These are phyloP conservation scores for Andricus quercusramuli DNA, from an alignment of 2,888 invertebrate species.

Conservation along the genomic window DNA sequence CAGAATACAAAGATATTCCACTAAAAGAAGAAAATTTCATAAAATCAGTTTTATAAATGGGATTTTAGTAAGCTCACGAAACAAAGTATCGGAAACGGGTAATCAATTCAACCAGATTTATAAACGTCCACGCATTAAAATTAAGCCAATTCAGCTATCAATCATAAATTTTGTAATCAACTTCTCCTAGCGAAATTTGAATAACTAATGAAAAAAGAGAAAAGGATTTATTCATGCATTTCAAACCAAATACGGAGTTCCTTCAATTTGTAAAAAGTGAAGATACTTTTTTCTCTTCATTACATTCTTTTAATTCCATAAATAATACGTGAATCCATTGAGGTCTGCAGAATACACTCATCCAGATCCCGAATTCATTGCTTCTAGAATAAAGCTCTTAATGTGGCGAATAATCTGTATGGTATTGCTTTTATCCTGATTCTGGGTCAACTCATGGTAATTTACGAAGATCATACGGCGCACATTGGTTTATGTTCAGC, in stretches of 20 bases:
- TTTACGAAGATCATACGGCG: conserved; percentile 71
- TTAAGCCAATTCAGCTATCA: fast-evolving
- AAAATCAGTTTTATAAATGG: background rate
- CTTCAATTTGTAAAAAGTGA: too few relatives aligned
- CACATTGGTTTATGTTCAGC: conserved; percentile 70
- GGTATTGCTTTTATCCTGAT: conserved; percentile 71
- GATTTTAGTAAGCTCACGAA: background rate
- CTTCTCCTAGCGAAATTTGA: background rate
- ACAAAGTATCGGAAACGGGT: background rate
- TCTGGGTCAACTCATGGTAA: conserved; percentile 69
- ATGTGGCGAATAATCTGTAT: conserved; percentile 79
- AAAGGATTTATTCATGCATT: background rate
- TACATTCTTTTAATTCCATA: too few relatives aligned
- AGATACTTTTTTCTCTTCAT: background rate
- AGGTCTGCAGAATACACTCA: conserved; percentile 86
- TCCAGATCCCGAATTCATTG: conserved; percentile 86
- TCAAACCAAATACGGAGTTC: too few relatives aligned
- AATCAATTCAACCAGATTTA: background rate
- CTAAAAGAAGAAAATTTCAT: background rate
- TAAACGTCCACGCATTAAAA: background rate
- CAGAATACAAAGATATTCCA: background rate
- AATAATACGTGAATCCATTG: too few relatives aligned
- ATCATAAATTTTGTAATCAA: background rate
- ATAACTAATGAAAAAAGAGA: background rate
- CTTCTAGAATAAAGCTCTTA: conserved; percentile 84